Conservation (phyloP, 2,888 invertebrate species). For the Glyphotaelius pellucidus region DNA sequence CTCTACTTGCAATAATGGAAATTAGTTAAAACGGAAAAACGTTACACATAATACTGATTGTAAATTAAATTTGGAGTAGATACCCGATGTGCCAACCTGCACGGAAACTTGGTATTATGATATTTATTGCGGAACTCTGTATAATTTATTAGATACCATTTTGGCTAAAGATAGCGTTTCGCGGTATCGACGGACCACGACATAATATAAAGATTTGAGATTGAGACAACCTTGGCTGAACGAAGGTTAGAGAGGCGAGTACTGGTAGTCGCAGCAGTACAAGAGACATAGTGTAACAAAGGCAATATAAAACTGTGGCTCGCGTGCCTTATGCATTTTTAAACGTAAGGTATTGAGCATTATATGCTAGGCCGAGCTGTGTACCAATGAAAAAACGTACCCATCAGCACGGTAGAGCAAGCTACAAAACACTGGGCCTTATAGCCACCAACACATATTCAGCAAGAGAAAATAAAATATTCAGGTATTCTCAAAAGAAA, state of each 20-base stretch:
- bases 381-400: too few relatives aligned
- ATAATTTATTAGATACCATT: neutral
- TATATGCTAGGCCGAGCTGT: too few relatives aligned
- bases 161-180: slow-evolving; percentile 28
- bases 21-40: neutral
- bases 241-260: slow-evolving; percentile 42
- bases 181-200: slow-evolving; percentile 31
- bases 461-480: too few relatives aligned
- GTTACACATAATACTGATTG: neutral
- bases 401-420: too few relatives aligned
- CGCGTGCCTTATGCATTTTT: neutral
- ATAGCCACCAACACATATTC: too few relatives aligned
- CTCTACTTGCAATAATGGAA: neutral
- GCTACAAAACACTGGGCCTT: too few relatives aligned
- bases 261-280: neutral
- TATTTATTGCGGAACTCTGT: neutral
- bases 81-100: neutral
- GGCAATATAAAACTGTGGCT: neutral
- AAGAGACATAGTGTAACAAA: slow-evolving; percentile 12
- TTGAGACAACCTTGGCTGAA: slow-evolving; percentile 33
- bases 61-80: neutral
- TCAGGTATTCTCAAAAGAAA: too few relatives aligned
- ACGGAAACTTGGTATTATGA: neutral
- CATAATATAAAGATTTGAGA: slow-evolving; percentile 35
- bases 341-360: neutral